Percentiles rank a stretch among this genome's conserved stretches.
Conservation (phyloP, 2,797 vertebrate genomes). For the Protosalanx chinensis region DNA sequence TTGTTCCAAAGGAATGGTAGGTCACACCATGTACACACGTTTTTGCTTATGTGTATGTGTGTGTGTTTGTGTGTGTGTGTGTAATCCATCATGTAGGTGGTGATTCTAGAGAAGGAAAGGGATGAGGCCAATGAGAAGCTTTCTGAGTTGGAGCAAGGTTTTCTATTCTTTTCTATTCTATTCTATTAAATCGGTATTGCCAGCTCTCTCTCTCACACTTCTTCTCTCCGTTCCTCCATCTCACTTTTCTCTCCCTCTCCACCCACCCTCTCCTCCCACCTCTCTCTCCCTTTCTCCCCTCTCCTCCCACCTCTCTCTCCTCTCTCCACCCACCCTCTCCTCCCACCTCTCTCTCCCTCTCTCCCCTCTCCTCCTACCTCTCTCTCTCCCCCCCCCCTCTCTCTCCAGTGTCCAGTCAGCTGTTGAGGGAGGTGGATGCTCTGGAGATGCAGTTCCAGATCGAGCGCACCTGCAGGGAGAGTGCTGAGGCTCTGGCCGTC, state of each 20-base stretch:
- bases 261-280: not conserved
- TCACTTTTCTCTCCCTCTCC: not conserved
- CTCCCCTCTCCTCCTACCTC: not conserved
- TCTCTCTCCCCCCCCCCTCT: not conserved
- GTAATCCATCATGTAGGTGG: conserved; percentile 44
- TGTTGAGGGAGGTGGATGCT: conserved; percentile 74
- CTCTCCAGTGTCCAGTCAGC: conserved; percentile 68
- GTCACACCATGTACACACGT: not conserved
- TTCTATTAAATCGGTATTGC: not conserved
- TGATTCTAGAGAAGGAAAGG: conserved; percentile 52
- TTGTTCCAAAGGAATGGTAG: not conserved
- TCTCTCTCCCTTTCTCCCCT: not conserved
- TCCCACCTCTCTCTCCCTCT: not conserved
- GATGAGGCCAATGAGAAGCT: conserved; percentile 65
- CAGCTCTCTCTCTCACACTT: not conserved
- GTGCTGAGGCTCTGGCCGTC: conserved; percentile 66
- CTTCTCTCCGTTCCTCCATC: not conserved
- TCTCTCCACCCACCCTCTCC: no score
- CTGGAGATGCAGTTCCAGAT: conserved; percentile 76
- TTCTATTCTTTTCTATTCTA: conserved; percentile 19
- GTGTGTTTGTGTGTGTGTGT: conserved; percentile 36
- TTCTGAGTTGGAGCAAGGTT: conserved; percentile 72
- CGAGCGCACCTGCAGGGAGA: conserved; percentile 70
- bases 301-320: no score
- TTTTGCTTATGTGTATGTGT: conserved; percentile 1